Conservation (phyloP, 2,888 invertebrate genomes). For the Subacronicta megacephala region DNA sequence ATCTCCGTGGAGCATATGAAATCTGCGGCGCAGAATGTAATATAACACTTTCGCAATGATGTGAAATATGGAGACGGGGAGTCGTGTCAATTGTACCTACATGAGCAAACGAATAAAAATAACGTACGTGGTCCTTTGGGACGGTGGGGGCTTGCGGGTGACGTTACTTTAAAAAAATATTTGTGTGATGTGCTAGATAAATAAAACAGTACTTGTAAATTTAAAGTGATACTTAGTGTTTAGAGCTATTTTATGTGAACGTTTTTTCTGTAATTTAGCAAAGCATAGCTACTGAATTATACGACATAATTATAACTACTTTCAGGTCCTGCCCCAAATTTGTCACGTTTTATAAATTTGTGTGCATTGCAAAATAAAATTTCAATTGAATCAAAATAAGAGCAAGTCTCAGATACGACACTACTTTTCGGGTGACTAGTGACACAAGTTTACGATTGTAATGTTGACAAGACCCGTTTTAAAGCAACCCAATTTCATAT, state of each 20-base stretch:
- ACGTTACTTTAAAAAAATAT: conserved; percentile 1
- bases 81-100: conserved; percentile 36
- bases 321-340: no score
- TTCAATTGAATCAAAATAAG: conserved; percentile 1
- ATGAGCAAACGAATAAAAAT: conserved; percentile 32
- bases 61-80: conserved; percentile 44
- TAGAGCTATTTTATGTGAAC: no score
- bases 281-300: no score
- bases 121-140: conserved; percentile 4
- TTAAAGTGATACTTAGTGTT: not conserved
- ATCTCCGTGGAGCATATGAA: conserved; percentile 73
- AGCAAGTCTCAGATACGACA: conserved; percentile 38
- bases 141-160: not conserved
- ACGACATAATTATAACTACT: no score
- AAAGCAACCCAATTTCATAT: conserved; percentile 15
- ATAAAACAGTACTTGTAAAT: not conserved
- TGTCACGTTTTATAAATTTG: no score
- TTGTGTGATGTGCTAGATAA: not conserved
- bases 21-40: conserved; percentile 77
- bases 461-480: conserved; percentile 17
- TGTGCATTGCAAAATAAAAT: not conserved
- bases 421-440: not conserved
- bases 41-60: conserved; percentile 67
- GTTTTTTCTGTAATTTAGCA: no score
- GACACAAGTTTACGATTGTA: conserved; percentile 4